Evolutionary conservation across 2,888 invertebrate species (phyloP).

Genomic region (Drosophila niveifrons): DNA sequence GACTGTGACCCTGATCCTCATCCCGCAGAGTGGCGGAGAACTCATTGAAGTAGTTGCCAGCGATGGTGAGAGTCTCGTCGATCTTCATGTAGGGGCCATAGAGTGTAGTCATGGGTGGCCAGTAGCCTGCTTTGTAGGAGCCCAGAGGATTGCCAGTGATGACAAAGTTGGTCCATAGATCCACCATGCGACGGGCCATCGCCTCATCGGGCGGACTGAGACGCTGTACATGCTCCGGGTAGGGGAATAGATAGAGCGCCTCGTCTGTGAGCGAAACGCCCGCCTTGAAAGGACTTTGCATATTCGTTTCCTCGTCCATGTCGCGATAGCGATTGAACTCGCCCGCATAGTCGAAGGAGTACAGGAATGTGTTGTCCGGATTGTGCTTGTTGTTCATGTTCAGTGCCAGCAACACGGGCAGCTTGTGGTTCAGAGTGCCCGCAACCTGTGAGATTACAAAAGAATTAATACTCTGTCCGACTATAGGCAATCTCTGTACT

Average conservation of each 20-base stretch:
- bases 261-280: constrained; percentile 88
- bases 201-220: constrained; percentile 83
- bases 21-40: constrained; percentile 82
- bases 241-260: constrained; percentile 87
- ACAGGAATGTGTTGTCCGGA: constrained; percentile 85
- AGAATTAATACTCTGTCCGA: background rate
- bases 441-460: constrained; percentile 83
- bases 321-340: constrained; percentile 85
- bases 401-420: constrained; percentile 85
- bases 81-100: constrained; percentile 85
- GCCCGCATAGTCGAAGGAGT: constrained; percentile 86
- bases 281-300: constrained; percentile 85
- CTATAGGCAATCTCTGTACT: constrained; percentile 50
- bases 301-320: constrained; percentile 84
- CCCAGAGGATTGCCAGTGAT: constrained; percentile 82
- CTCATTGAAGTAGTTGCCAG: constrained; percentile 83
- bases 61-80: constrained; percentile 80
- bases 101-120: constrained; percentile 84
- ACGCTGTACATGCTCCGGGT: constrained; percentile 80
- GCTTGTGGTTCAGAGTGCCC: constrained; percentile 86
- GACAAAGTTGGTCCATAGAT: constrained; percentile 85
- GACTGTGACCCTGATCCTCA: constrained; percentile 75
- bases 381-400: constrained; percentile 84
- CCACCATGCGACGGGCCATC: constrained; percentile 86
- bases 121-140: constrained; percentile 76